Evolutionary conservation across 2,113 vertebrate genomes (phyloP).

Genomic region (Anser cygnoides): DNA sequence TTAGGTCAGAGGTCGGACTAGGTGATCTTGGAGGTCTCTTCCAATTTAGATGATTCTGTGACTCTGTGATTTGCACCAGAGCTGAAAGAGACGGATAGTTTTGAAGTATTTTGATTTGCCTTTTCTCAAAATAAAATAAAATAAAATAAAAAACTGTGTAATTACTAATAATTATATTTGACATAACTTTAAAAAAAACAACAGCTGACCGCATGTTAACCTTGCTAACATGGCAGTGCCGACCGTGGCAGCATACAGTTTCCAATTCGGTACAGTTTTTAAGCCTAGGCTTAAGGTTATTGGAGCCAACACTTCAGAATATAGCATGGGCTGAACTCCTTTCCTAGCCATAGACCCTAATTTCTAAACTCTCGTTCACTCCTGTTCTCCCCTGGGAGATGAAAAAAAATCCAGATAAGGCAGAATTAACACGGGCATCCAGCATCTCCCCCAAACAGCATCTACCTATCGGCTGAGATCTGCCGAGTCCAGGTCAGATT

Average conservation of each 20-base stretch:
- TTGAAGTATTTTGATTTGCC: neutral
- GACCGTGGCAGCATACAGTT: rapidly evolving
- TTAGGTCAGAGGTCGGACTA: no score
- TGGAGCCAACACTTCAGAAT: neutral
- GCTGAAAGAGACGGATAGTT: neutral
- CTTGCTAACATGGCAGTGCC: neutral
- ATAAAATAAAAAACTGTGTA: neutral
- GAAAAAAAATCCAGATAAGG: neutral
- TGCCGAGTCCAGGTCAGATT: neutral
- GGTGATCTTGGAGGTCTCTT: no score
- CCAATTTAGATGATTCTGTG: no score
- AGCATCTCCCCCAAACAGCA: neutral
- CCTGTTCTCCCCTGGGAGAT: neutral
- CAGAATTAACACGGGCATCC: neutral
- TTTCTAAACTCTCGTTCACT: neutral
- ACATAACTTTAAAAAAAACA: neutral
- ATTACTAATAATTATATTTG: neutral
- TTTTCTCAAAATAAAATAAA: neutral
- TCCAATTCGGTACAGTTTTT: neutral
- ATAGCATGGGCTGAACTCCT: neutral
- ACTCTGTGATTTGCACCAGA: neutral
- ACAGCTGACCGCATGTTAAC: neutral
- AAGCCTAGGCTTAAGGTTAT: neutral
- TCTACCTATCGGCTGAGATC: neutral
- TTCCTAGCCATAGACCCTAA: neutral